Evolutionary conservation across 2,797 vertebrate genomes (phyloP).

Genomic region (Tauraco hartlaubi): DNA sequence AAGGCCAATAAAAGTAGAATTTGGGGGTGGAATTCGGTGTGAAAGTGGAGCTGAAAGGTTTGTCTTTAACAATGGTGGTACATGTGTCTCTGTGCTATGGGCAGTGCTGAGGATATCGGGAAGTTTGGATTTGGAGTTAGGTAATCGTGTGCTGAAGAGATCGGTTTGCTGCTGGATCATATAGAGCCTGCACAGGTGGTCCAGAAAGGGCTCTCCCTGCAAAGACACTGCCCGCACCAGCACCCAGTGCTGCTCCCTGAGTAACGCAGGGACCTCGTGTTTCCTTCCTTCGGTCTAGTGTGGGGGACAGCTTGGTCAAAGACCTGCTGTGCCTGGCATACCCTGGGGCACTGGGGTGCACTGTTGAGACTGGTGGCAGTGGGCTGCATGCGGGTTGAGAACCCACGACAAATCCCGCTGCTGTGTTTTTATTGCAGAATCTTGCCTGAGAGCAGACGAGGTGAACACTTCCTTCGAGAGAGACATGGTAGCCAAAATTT

Average conservation of each 20-base stretch:
- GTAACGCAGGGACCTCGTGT: neutral
- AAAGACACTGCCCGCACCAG: neutral
- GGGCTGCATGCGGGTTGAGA: rapidly evolving
- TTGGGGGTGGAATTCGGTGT: neutral
- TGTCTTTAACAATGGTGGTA: neutral
- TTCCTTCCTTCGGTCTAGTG: neutral
- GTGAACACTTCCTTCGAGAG: rapidly evolving
- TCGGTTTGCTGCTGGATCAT: neutral
- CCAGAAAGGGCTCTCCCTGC: neutral
- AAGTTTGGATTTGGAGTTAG: neutral
- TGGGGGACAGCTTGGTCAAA: neutral
- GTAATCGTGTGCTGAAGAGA: neutral
- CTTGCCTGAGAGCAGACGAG: neutral
- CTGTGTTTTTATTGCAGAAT: neutral
- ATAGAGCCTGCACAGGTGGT: neutral
- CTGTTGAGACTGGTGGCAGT: neutral
- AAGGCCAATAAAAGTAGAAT: neutral
- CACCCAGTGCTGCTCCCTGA: neutral
- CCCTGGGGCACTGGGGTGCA: too few species aligned
- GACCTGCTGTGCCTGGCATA: neutral
- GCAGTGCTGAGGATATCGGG: neutral
- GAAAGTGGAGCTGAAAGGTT: neutral
- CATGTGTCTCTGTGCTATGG: neutral
- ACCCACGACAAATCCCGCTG: neutral
- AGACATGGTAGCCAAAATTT: neutral